Evolutionary conservation across 2,113 vertebrate genomes (phyloP).

Genomic region (Ranitomeya imitator): DNA sequence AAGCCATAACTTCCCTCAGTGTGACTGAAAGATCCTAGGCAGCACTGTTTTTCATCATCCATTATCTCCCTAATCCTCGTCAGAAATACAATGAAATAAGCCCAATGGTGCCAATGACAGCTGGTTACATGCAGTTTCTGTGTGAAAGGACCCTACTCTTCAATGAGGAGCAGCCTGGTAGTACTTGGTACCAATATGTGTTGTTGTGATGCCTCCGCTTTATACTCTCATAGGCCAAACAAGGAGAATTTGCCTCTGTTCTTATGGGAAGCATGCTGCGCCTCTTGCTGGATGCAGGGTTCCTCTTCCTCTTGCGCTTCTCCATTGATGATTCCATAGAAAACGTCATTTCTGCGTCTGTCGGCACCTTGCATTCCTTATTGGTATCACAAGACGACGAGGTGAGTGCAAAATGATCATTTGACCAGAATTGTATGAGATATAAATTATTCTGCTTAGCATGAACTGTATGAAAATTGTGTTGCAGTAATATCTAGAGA

Average conservation of each 20-base stretch:
- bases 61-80: too few species aligned
- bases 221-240: slow-evolving; percentile 74
- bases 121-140: too few species aligned
- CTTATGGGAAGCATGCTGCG: slow-evolving; percentile 79
- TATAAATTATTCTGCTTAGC: background rate
- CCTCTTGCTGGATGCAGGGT: slow-evolving; percentile 90
- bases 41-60: too few species aligned
- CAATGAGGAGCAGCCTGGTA: background rate
- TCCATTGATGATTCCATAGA: slow-evolving; percentile 87
- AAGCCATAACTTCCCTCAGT: too few species aligned
- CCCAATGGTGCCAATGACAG: too few species aligned
- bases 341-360: slow-evolving; percentile 82
- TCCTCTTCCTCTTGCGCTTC: slow-evolving; percentile 92
- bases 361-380: slow-evolving; percentile 80
- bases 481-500: background rate
- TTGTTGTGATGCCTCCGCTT: background rate
- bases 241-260: slow-evolving; percentile 77
- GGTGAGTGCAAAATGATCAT: slow-evolving; percentile 67
- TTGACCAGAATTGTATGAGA: background rate
- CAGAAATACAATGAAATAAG: too few species aligned
- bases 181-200: background rate
- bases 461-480: background rate
- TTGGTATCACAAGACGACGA: slow-evolving; percentile 87
- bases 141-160: background rate
- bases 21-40: too few species aligned